Evolutionary conservation across 2,113 vertebrate species (phyloP).

Genomic region (Callithrix jacchus): DNA sequence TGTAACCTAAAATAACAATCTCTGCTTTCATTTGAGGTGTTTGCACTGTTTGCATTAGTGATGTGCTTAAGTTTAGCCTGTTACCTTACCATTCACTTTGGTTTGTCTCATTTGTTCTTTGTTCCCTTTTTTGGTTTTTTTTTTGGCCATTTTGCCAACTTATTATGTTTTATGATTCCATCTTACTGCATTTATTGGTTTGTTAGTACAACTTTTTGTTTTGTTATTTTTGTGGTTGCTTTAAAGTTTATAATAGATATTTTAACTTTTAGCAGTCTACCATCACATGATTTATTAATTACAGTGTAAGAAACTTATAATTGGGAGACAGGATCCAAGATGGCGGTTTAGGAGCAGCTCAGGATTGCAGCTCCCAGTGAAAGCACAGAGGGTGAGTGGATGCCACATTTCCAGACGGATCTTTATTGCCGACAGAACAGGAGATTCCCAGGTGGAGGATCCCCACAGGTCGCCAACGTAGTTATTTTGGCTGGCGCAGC

Average conservation of each 20-base stretch:
- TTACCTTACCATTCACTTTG: not conserved
- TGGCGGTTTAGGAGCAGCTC: too few relatives aligned
- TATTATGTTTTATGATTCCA: not conserved
- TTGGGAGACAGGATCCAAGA: too few relatives aligned
- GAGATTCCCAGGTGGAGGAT: too few relatives aligned
- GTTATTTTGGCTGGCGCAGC: too few relatives aligned
- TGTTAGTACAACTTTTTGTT: not conserved
- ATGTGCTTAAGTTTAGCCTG: not conserved
- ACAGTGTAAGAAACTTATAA: not conserved
- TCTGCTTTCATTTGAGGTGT: not conserved
- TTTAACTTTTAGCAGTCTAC: not conserved
- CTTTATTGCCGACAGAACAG: too few relatives aligned
- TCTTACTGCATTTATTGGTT: not conserved
- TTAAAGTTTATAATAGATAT: not conserved
- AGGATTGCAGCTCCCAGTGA: too few relatives aligned
- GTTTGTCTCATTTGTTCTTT: not conserved
- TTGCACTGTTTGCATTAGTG: too few relatives aligned
- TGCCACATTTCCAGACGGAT: too few relatives aligned
- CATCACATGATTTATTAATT: not conserved
- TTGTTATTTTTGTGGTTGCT: not conserved
- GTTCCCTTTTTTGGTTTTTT: not conserved
- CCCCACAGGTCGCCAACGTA: too few relatives aligned
- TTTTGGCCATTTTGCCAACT: too few relatives aligned
- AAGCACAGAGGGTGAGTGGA: too few relatives aligned
- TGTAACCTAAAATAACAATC: not conserved